Conservation (phyloP, 2,888 invertebrate genomes). For the Herminia tarsipennalis region DNA sequence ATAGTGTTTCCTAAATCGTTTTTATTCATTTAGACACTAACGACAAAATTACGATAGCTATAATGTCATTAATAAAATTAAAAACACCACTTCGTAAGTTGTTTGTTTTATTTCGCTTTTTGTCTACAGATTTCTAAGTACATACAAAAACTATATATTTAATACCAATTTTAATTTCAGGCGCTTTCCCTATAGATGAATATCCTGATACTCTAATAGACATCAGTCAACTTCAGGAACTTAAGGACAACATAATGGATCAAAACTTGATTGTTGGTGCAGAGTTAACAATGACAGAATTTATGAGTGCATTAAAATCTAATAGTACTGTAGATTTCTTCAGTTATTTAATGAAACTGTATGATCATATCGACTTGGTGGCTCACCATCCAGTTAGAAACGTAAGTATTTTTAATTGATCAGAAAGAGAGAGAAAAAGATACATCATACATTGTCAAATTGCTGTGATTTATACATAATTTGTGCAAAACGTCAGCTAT, state of each 20-base stretch:
- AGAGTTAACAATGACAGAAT: conserved; percentile 80
- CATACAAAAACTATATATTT: too few relatives aligned
- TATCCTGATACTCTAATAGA: conserved; percentile 84
- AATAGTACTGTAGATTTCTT: conserved; percentile 68
- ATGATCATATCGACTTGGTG: conserved; percentile 87
- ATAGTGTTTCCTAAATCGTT: too few relatives aligned
- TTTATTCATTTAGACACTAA: too few relatives aligned
- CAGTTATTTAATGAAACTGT: conserved; percentile 83
- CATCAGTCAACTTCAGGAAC: conserved; percentile 82
- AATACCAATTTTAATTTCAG: conserved; percentile 46
- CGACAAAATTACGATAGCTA: too few relatives aligned
- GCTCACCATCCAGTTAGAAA: conserved; percentile 90
- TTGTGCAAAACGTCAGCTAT: too few relatives aligned
- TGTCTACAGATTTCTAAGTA: too few relatives aligned
- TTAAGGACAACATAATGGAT: conserved; percentile 70
- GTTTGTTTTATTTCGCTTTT: too few relatives aligned
- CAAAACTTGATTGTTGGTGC: conserved; percentile 83
- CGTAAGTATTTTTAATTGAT: conserved; percentile 82
- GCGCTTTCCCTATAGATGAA: conserved; percentile 63
- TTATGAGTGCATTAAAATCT: conserved; percentile 72
- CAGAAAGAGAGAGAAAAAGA: too few relatives aligned
- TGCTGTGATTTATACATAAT: too few relatives aligned
- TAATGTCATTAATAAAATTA: too few relatives aligned
- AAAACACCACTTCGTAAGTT: too few relatives aligned
- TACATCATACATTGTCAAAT: too few relatives aligned